Evolutionary conservation across 2,113 vertebrate genomes (phyloP).

Genomic region (Zosterops hypoxanthus): DNA sequence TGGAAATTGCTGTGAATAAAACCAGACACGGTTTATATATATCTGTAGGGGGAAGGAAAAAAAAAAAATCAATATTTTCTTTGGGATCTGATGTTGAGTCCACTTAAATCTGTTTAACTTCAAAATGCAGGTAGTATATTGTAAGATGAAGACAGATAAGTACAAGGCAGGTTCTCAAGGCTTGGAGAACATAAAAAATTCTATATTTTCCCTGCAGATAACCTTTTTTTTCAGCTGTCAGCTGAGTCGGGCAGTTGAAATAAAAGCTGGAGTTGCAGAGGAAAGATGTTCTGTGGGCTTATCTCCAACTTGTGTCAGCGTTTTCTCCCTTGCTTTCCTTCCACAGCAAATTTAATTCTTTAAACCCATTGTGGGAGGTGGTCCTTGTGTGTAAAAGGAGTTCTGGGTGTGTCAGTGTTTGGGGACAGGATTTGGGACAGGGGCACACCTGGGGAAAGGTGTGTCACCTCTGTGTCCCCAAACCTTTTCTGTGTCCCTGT

Average conservation of each 20-base stretch:
- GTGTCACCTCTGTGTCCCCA: neutral
- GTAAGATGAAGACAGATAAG: neutral
- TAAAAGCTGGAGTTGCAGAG: neutral
- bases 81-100: neutral
- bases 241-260: neutral
- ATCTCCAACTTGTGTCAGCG: neutral
- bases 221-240: neutral
- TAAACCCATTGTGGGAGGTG: neutral
- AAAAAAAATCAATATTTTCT: neutral
- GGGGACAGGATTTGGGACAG: neutral
- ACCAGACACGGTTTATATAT: neutral
- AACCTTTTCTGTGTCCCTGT: neutral
- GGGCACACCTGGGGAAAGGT: neutral
- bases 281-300: neutral
- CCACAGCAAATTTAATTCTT: neutral
- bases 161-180: neutral
- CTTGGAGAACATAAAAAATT: neutral
- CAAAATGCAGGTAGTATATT: neutral
- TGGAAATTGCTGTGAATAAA: neutral
- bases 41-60: neutral
- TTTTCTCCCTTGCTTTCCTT: neutral
- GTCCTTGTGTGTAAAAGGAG: neutral
- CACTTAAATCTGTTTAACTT: neutral
- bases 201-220: neutral
- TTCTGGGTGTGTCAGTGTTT: rapidly evolving